Conservation (phyloP, 2,113 vertebrate genomes). For the Xiphophorus hellerii region DNA sequence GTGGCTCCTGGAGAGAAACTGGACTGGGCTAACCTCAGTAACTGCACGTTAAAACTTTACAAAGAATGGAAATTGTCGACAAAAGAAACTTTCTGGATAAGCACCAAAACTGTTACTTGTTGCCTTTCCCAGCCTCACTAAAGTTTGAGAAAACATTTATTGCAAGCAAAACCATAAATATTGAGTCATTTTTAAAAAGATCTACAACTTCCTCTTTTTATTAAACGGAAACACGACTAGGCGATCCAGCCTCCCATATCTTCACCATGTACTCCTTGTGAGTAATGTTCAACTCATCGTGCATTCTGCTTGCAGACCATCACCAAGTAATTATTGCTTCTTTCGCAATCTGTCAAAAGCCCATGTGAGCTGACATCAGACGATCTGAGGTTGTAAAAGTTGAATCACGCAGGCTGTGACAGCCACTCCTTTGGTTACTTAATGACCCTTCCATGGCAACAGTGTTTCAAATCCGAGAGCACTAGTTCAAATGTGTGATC, state of each 20-base stretch:
- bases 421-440: constrained; percentile 68
- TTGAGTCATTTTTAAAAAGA: background rate
- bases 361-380: constrained; percentile 33
- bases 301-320: background rate
- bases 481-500: constrained; percentile 17
- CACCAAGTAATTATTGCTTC: constrained; percentile 14
- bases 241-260: background rate
- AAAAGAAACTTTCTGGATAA: background rate
- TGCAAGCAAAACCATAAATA: background rate
- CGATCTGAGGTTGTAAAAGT: constrained; percentile 33
- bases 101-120: background rate
- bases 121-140: too few species aligned
- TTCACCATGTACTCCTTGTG: background rate
- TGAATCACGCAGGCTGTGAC: constrained; percentile 55
- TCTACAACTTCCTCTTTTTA: background rate
- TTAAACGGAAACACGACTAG: background rate
- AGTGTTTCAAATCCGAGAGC: constrained; percentile 30
- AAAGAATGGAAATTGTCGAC: background rate
- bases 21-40: background rate
- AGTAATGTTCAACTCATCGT: background rate
- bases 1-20: background rate
- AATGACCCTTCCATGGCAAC: constrained; percentile 50
- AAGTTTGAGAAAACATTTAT: background rate
- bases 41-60: background rate
- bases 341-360: constrained; percentile 28